Evolutionary conservation across 2,113 vertebrate genomes (phyloP).

Genomic region (Diglossa brunneiventris): DNA sequence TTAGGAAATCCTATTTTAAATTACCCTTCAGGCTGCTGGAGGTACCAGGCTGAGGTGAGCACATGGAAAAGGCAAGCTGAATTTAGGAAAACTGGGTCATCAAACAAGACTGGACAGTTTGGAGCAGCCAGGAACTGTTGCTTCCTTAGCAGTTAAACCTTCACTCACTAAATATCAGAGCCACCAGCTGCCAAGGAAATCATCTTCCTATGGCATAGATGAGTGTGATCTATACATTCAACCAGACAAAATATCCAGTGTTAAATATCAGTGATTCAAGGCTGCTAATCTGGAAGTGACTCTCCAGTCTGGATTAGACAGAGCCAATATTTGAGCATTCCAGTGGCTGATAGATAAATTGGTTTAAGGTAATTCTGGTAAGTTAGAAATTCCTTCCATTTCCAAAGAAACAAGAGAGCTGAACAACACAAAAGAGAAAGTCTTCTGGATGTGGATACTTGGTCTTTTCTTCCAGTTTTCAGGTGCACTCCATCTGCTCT

Average conservation of each 20-base stretch:
- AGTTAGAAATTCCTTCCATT: not conserved
- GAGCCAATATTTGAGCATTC: not conserved
- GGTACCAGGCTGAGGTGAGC: not conserved
- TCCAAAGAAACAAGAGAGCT: not conserved
- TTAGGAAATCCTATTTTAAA: not conserved
- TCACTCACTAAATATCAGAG: not conserved
- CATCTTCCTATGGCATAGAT: not conserved
- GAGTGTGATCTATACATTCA: not conserved
- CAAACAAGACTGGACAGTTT: not conserved
- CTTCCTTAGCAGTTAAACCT: not conserved
- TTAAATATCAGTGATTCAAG: not conserved
- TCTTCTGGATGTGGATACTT: not conserved
- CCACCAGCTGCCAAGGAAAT: not conserved
- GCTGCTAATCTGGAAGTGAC: not conserved
- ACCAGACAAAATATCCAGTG: not conserved
- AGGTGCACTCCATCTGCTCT: not conserved
- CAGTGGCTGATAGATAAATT: not conserved
- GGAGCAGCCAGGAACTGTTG: not conserved
- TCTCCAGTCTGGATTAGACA: not conserved
- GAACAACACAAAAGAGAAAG: not conserved
- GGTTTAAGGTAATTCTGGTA: not conserved
- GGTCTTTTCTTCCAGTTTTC: not conserved
- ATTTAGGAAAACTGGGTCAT: not conserved
- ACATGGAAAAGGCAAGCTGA: not conserved
- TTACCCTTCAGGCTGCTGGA: not conserved